Evolutionary conservation across 2,113 vertebrate species (phyloP).

Genomic region (Cebus imitator): DNA sequence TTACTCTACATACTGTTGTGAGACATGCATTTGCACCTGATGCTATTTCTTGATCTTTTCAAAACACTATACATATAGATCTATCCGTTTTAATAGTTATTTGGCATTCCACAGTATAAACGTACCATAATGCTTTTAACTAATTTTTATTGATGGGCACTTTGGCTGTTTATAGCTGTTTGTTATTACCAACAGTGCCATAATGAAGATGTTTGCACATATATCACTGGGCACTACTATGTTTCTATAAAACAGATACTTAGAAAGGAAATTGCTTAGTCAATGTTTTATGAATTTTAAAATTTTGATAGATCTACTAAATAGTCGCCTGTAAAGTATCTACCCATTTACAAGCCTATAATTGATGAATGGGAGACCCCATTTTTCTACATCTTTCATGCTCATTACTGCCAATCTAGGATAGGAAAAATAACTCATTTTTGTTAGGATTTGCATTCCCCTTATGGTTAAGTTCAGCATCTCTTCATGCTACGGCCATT

Average conservation of each 20-base stretch:
- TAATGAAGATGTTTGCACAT: slow-evolving; percentile 41
- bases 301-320: slow-evolving; percentile 43
- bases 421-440: not conserved
- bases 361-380: not conserved
- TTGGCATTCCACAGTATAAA: slow-evolving; percentile 32
- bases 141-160: slow-evolving; percentile 57
- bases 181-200: slow-evolving; percentile 35
- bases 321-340: not conserved
- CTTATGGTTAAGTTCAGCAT: not conserved
- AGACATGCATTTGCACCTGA: not conserved
- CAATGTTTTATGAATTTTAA: slow-evolving; percentile 61
- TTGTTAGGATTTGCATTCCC: not conserved
- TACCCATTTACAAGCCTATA: not conserved
- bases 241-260: slow-evolving; percentile 31
- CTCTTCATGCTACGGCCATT: not conserved
- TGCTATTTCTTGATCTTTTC: slow-evolving; percentile 6
- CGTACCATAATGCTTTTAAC: slow-evolving; percentile 34
- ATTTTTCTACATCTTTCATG: not conserved
- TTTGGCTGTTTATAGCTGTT: slow-evolving; percentile 44
- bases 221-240: slow-evolving; percentile 27
- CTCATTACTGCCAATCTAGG: not conserved
- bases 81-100: slow-evolving; percentile 28
- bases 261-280: slow-evolving; percentile 39
- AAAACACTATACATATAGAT: not conserved
- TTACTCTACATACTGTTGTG: not conserved